Evolutionary conservation across 2,113 vertebrate genomes (phyloP), one percentile per base, ranked within the genome.

Genomic region (Lepidothrix coronata): DNA sequence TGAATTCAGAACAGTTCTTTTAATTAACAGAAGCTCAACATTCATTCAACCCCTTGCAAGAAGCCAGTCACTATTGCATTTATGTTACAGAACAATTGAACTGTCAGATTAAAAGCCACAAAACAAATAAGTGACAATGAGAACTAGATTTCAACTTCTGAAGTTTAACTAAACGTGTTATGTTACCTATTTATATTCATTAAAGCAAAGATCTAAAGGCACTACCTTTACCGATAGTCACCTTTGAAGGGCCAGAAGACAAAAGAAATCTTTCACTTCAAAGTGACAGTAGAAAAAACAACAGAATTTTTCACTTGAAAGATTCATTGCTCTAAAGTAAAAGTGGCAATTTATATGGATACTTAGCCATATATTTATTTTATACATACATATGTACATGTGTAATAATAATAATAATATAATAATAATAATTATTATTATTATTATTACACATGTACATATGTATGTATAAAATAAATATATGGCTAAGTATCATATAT

Each of bases 21-120:
- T 72, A 63, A 93, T 91, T 94, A 95, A 83, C 46, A 91, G 65
- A 77, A 81, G 65, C 65, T 92, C 89, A 95, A 91, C 83, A 59
- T 67, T 71, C 14, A 87, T 81, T 78, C 37, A 67, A 27, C 19
- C 24, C 16, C 22, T 88, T 78, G 27, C 48, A 92, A 61, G 51
- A 89, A 92, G 73, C 12, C 57, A 85, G 55, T 51, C 43, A 63
- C 43, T 68, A 55, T 10, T 92, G 61, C 24, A 25, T 79, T 88
- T 75, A 52, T 82, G 92, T 92, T 51, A 77, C 37, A 43, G 58
- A 84, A 77, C 7, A 90, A 73, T 9, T 71, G 48, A 93, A 70
- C 23, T 59, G 41, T 41, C 84, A 88, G 85, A 85, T 87, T 78
- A 85, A 63, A 72, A 94, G 51, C 58, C 67, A 92, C 35, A 91